Evolutionary conservation across 2,888 invertebrate genomes (phyloP).

Genomic region (Agonopterix arenella): DNA sequence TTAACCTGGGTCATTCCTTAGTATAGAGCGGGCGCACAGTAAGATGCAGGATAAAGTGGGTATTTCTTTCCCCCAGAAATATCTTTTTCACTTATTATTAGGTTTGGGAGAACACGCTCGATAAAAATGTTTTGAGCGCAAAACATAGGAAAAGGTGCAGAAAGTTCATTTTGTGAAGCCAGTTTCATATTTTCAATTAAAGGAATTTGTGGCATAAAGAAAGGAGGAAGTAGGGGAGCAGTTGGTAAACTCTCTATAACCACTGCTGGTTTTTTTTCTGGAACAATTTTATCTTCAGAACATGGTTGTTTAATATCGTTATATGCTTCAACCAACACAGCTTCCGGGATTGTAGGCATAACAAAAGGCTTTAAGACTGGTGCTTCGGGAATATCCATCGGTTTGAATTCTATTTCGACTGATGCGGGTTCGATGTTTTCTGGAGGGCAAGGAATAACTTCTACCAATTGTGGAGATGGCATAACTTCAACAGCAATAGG

Average conservation of each 20-base stretch:
- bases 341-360: no score
- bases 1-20: neutral
- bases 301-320: no score
- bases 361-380: no score
- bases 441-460: neutral
- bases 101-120: slow-evolving; percentile 28
- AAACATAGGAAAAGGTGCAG: slow-evolving; percentile 10
- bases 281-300: neutral
- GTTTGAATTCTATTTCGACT: no score
- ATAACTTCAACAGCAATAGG: no score
- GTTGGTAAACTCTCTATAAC: slow-evolving; percentile 8
- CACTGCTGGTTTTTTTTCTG: slow-evolving; percentile 2
- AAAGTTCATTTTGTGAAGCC: no score
- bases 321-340: neutral
- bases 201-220: slow-evolving; percentile 15
- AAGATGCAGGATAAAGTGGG: slow-evolving; percentile 6
- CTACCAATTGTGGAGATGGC: neutral
- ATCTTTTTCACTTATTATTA: slow-evolving; percentile 14
- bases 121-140: slow-evolving; percentile 28
- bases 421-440: neutral
- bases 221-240: slow-evolving; percentile 18
- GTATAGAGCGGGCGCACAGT: slow-evolving; percentile 3
- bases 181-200: neutral
- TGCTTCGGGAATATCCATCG: no score
- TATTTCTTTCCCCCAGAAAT: slow-evolving; percentile 2